Evolutionary conservation across 2,888 invertebrate genomes (phyloP).

Genomic region (Rhaphigaster nebulosa): DNA sequence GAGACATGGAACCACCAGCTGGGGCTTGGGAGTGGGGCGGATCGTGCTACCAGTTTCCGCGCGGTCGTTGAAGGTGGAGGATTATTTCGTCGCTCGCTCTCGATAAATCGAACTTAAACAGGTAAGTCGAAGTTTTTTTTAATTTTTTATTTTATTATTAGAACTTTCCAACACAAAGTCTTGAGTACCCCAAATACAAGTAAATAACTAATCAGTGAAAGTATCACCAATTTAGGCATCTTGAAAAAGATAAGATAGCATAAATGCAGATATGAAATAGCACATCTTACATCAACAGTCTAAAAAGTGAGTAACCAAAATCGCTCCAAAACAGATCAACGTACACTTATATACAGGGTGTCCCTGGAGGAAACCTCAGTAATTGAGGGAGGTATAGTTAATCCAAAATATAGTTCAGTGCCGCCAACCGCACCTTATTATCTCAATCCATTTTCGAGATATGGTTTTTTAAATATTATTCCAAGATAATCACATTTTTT

Average conservation of each 20-base stretch:
- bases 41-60: not conserved
- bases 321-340: too few species aligned
- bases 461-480: too few species aligned
- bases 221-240: not conserved
- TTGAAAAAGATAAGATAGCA: not conserved
- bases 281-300: not conserved
- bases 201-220: not conserved
- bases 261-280: not conserved
- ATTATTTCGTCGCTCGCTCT: not conserved
- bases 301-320: too few species aligned
- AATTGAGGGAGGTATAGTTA: too few species aligned
- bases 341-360: too few species aligned
- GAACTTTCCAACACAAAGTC: not conserved
- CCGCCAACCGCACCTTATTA: too few species aligned
- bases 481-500: too few species aligned
- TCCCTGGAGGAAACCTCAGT: too few species aligned
- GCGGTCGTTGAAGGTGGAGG: not conserved
- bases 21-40: not conserved
- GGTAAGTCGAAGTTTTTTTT: conserved; percentile 1
- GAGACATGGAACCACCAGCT: not conserved
- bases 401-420: too few species aligned
- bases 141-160: not conserved
- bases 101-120: not conserved
- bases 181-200: not conserved
- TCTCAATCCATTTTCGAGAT: too few species aligned